Conservation (phyloP, 2,797 vertebrate genomes). For the Crocodylus rhombifer region DNA sequence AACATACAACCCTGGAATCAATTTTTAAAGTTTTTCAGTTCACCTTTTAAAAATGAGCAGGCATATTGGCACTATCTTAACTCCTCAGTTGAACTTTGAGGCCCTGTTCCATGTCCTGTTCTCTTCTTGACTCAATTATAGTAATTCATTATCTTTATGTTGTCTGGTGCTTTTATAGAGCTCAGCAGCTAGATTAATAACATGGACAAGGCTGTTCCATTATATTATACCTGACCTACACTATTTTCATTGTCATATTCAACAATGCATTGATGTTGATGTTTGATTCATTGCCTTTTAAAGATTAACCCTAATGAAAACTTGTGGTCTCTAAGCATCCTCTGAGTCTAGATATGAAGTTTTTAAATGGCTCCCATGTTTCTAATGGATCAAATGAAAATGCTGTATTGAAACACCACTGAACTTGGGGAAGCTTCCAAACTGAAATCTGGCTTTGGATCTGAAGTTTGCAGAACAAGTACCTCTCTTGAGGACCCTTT, state of each 20-base stretch:
- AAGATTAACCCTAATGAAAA: slow-evolving; percentile 28
- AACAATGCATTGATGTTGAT: not conserved
- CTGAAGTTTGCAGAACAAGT: not conserved
- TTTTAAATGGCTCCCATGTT: not conserved
- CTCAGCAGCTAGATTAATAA: slow-evolving; percentile 42
- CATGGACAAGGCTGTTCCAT: slow-evolving; percentile 25
- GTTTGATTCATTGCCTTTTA: slow-evolving; percentile 30
- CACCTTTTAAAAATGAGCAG: slow-evolving; percentile 54
- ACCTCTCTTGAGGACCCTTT: not conserved
- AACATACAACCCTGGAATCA: slow-evolving; percentile 34
- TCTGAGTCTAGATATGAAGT: not conserved
- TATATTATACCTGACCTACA: not conserved
- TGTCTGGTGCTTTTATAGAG: slow-evolving; percentile 48
- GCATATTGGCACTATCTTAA: slow-evolving; percentile 23
- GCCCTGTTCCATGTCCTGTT: slow-evolving; percentile 5
- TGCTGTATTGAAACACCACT: not conserved
- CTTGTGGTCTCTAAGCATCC: slow-evolving; percentile 20
- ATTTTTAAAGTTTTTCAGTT: slow-evolving; percentile 54
- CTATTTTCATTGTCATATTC: slow-evolving; percentile 36
- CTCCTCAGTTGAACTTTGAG: slow-evolving; percentile 28
- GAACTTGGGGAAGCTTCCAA: not conserved
- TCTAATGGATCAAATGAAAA: not conserved
- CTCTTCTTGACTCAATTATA: slow-evolving; percentile 31
- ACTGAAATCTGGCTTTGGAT: not conserved
- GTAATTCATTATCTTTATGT: slow-evolving; percentile 59